Evolutionary conservation across 1,140 invertebrate species (phyloP).

Genomic region (Heliconius himera): DNA sequence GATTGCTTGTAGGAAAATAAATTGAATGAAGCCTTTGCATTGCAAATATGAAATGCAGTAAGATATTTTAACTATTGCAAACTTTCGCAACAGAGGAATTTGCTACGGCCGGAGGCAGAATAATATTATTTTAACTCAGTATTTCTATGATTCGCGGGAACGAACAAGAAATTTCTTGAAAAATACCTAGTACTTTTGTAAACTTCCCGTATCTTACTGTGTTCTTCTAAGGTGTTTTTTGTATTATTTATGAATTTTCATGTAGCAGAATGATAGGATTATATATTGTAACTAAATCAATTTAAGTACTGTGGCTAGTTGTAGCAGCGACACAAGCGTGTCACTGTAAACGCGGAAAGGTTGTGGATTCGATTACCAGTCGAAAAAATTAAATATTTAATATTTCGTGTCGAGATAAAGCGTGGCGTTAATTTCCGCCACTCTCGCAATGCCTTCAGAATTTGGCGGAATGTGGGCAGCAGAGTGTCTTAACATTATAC

Average conservation of each 20-base stretch:
- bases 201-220: neutral
- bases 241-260: neutral
- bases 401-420: too few species aligned
- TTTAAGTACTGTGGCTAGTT: neutral
- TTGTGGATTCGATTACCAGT: too few species aligned
- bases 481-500: too few species aligned
- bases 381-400: too few species aligned
- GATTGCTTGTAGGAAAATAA: neutral
- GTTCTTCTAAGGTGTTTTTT: neutral
- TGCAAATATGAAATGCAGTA: neutral
- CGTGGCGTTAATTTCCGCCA: too few species aligned
- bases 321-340: too few species aligned
- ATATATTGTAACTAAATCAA: neutral
- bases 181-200: neutral
- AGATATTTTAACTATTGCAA: slow-evolving; percentile 5
- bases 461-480: too few species aligned
- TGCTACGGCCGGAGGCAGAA: neutral
- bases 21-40: neutral
- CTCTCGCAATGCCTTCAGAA: too few species aligned
- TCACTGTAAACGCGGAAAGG: too few species aligned
- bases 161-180: neutral
- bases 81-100: neutral
- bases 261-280: neutral
- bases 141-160: neutral
- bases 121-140: neutral